Evolutionary conservation across 2,113 vertebrate species (phyloP).

Genomic region (Murina feae): DNA sequence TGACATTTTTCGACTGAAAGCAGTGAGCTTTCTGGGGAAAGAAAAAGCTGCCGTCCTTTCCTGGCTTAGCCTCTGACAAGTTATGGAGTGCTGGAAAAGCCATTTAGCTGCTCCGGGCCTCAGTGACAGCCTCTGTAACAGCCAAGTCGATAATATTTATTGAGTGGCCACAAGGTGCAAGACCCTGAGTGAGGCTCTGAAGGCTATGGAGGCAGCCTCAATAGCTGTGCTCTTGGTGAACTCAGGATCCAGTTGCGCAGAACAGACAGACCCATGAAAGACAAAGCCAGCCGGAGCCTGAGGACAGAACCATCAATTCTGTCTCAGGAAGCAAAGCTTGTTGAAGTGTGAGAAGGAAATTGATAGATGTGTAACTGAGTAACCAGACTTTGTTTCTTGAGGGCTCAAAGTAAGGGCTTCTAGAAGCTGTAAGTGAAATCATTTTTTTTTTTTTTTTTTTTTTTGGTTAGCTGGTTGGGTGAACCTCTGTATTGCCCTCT

Average conservation of each 20-base stretch:
- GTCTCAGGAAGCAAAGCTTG: background rate
- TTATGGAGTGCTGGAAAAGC: background rate
- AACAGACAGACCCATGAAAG: background rate
- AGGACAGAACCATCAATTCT: background rate
- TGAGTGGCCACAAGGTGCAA: background rate
- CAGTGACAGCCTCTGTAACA: background rate
- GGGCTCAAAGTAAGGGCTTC: background rate
- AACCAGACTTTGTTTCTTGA: background rate
- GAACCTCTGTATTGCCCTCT: background rate
- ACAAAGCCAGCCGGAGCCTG: background rate
- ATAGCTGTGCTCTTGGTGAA: background rate
- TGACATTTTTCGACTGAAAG: background rate
- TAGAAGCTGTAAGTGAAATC: background rate
- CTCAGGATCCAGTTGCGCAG: background rate
- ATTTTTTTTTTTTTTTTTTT: background rate
- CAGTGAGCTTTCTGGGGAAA: background rate
- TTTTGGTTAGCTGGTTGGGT: background rate
- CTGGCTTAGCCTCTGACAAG: background rate
- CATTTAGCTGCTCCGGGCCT: slow-evolving; percentile 12
- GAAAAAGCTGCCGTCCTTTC: background rate
- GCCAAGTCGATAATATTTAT: slow-evolving; percentile 26
- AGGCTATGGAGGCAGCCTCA: background rate
- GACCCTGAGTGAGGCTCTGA: background rate
- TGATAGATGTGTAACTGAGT: background rate
- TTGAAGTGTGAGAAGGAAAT: background rate